Base-by-base conservation (phyloP, 37 sponge, comb jelly and placozoan genomes). In the Oopsacas minuta region DNA sequence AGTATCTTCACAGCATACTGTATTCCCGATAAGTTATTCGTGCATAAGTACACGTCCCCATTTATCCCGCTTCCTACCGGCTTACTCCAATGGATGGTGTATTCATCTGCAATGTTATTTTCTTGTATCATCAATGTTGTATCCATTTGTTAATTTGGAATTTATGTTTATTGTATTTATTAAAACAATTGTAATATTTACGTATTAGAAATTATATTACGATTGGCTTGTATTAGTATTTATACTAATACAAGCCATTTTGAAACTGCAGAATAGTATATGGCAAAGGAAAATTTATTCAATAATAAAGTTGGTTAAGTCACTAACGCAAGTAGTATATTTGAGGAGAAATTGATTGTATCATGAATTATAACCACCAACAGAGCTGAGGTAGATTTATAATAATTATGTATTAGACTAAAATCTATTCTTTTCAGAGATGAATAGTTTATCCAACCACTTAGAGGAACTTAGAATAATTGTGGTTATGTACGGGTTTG, bases 31-130 rank as follows among this genome's bases (percentile, higher is more conserved):
- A 25, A 10, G 75, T 61, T 61, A 61, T 61, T 12, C 22, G 75
- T 61, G 30, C 75, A 61, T n/a, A 25, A 25, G 22, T 20, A 61
- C 22, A 61, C 75, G 5, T 61, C 75, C 28, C 75, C 75, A 12
- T 61, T 61, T 25, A 61, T 61, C 30, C 75, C 75, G 22, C 75
- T 61, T 25, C 75, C 75, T 3, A 61, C 32, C 5, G 75, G 75
- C 75, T 61, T 10, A 3, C 28, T 3, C 75, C 75, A 61, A 61
- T 61, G 86, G 38, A 97, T 91, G 8, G 89, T 90, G 81, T 97
- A 97, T 39, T 92, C 93, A 0, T 91, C 83, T 37, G 37, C 36
- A 32, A 96, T 91, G 39, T 88, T 81, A 39, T 86, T 37, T 22
- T 86, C 69, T 30, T 91, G 87, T 52, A 91, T 86, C 36, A 38